Percentiles rank a stretch among this genome's conserved stretches.
Conservation (phyloP, 2,113 vertebrate genomes). For the Cheirogaleus medius region DNA sequence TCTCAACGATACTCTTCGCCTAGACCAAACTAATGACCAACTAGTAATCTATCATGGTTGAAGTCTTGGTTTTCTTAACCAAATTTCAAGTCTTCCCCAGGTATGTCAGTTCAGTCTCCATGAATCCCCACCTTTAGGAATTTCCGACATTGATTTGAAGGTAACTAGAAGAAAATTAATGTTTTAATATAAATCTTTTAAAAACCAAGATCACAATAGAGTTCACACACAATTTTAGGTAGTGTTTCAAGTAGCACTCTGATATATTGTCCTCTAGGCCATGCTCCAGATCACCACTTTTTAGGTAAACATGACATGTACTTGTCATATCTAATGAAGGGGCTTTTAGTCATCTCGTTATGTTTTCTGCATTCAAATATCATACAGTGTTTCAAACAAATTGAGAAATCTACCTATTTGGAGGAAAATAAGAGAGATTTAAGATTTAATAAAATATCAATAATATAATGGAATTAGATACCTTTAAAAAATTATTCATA, state of each 20-base stretch:
- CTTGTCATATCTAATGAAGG: constrained; percentile 59
- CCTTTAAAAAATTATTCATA: constrained; percentile 26
- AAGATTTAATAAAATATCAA: constrained; percentile 40
- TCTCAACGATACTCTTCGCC: constrained; percentile 19
- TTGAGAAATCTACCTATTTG: constrained; percentile 52
- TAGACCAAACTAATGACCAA: constrained; percentile 50
- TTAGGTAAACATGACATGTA: neutral
- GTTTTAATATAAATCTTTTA: constrained; percentile 45
- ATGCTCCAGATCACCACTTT: neutral
- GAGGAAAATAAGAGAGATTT: constrained; percentile 29
- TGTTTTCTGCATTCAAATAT: constrained; percentile 68
- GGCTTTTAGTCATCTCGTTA: constrained; percentile 54
- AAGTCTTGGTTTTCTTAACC: constrained; percentile 53
- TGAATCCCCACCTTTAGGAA: neutral
- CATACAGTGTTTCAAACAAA: constrained; percentile 61
- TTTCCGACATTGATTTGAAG: constrained; percentile 53
- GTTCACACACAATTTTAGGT: neutral
- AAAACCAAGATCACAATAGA: constrained; percentile 24
- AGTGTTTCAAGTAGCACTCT: constrained; percentile 25
- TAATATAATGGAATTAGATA: constrained; percentile 41
- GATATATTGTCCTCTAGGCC: neutral
- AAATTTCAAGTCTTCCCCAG: constrained; percentile 35
- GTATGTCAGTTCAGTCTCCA: neutral
- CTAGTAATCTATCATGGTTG: neutral
- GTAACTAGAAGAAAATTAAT: constrained; percentile 54